Evolutionary conservation across 2,113 vertebrate species (phyloP).

Genomic region (Saccopteryx leptura): DNA sequence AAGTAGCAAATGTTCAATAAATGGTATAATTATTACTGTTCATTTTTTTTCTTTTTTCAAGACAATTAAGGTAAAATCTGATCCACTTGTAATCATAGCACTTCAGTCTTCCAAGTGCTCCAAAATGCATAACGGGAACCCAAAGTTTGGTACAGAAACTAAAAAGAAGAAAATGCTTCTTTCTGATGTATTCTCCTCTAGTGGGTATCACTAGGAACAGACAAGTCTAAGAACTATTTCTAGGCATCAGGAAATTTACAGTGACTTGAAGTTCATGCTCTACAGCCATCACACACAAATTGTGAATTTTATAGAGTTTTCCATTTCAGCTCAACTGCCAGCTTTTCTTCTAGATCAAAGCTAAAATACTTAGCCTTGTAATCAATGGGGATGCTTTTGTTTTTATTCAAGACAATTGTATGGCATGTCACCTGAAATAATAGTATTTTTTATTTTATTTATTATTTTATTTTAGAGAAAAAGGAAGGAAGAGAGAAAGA

Average conservation of each 20-base stretch:
- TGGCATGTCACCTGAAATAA: not conserved
- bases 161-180: not conserved
- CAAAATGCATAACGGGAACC: not conserved
- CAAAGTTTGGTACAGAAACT: not conserved
- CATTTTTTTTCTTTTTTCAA: not conserved
- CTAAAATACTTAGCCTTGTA: not conserved
- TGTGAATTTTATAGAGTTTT: not conserved
- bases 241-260: not conserved
- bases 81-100: constrained; percentile 43
- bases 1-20: not conserved
- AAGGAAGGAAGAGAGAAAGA: too few species aligned
- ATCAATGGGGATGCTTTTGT: not conserved
- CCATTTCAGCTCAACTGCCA: not conserved
- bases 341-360: not conserved
- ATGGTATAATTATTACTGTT: not conserved
- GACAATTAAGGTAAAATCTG: not conserved
- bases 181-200: not conserved
- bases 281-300: not conserved
- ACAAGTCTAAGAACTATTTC: not conserved
- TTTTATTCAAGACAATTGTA: not conserved
- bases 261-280: not conserved
- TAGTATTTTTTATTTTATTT: too few species aligned
- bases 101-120: not conserved
- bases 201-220: not conserved
- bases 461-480: too few species aligned